Conservation (phyloP, 1,140 invertebrate genomes). For the Neodiprion virginianus region DNA sequence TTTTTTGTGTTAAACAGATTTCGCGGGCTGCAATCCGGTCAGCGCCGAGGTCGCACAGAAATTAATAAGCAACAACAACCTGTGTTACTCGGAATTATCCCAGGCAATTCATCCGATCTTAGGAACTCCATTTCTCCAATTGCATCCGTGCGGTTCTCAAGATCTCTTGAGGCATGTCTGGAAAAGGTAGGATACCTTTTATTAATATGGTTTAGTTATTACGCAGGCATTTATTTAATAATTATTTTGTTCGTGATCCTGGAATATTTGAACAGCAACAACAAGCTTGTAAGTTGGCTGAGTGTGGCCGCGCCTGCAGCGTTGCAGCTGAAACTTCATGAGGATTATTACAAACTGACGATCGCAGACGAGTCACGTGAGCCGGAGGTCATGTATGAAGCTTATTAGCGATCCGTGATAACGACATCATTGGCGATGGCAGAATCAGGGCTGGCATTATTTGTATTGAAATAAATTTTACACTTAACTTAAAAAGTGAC, state of each 20-base stretch:
- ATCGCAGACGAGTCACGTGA: not conserved
- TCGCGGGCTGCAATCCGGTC: constrained; percentile 52
- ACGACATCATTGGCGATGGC: constrained; percentile 3
- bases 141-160: constrained; percentile 59
- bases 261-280: constrained; percentile 46
- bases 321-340: constrained; percentile 43
- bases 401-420: not conserved
- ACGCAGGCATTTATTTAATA: no score
- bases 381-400: constrained; percentile 4
- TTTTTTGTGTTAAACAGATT: constrained; percentile 42
- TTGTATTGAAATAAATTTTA: not conserved
- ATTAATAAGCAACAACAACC: constrained; percentile 25
- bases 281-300: constrained; percentile 58
- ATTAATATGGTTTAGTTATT: not conserved
- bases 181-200: constrained; percentile 42
- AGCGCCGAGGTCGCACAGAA: constrained; percentile 53
- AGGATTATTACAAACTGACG: constrained; percentile 49
- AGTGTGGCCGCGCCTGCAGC: constrained; percentile 48
- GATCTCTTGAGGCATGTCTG: constrained; percentile 44
- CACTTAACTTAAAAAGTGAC: no score
- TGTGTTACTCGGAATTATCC: constrained; percentile 51
- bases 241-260: constrained; percentile 15
- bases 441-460: not conserved
- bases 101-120: constrained; percentile 59
- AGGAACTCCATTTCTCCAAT: constrained; percentile 51